Evolutionary conservation across 2,888 invertebrate species (phyloP).

Genomic region (Azorinus chamasolen): DNA sequence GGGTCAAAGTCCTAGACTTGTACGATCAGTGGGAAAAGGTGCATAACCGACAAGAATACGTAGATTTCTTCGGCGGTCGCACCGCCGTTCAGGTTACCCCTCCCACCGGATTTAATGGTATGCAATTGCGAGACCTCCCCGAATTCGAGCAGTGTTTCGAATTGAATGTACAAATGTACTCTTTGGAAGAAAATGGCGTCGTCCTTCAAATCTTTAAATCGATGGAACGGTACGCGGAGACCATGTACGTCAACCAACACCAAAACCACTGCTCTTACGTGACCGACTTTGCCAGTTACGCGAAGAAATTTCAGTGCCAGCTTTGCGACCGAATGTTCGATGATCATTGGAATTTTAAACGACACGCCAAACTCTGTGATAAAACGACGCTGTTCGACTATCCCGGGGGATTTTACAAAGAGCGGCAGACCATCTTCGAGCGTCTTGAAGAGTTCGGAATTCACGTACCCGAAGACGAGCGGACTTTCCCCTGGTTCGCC

Average conservation of each 20-base stretch:
- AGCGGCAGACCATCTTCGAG: conserved; percentile 19
- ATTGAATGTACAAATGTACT: conserved; percentile 29
- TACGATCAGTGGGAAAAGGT: background rate
- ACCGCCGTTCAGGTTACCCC: conserved; percentile 3
- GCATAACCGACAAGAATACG: background rate
- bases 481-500: conserved; percentile 37
- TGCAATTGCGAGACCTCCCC: conserved; percentile 5
- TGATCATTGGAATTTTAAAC: background rate
- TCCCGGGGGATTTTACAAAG: conserved; percentile 32
- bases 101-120: background rate
- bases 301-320: conserved; percentile 27
- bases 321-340: conserved; percentile 21
- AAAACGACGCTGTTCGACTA: conserved; percentile 13
- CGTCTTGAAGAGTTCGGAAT: conserved; percentile 35
- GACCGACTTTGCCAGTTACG: conserved; percentile 12
- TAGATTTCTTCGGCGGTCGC: background rate
- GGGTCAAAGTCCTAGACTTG: conserved; percentile 1
- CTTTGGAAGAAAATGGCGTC: conserved; percentile 15
- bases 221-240: conserved; percentile 11
- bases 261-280: conserved; percentile 37
- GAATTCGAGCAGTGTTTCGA: conserved; percentile 25
- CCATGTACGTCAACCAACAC: conserved; percentile 30
- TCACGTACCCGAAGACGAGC: conserved; percentile 27
- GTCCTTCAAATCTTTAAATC: conserved; percentile 23
- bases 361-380: conserved; percentile 16